These are phyloP conservation scores for Eucidaris tribuloides DNA, from an alignment of 35 echinoderm and acorn worm genomes.

Conservation along the genomic window DNA sequence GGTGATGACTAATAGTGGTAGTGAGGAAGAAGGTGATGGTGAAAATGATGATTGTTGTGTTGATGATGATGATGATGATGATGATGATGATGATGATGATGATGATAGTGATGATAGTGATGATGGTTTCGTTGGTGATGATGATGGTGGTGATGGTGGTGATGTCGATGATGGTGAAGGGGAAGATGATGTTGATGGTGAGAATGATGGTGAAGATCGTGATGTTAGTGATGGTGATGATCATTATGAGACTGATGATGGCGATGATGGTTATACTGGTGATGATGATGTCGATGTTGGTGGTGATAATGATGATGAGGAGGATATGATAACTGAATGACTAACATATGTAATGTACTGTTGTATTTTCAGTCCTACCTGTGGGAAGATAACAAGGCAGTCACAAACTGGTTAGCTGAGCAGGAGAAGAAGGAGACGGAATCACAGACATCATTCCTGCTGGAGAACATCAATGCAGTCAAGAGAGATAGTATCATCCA, in stretches of 20 bases:
- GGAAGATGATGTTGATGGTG: not conserved
- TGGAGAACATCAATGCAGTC: conserved; percentile 78
- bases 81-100: not conserved
- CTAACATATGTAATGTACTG: not conserved
- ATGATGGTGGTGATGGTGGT: not conserved
- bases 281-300: too few species aligned
- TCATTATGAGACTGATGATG: too few species aligned
- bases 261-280: too few species aligned
- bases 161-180: not conserved
- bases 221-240: not conserved
- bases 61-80: too few species aligned
- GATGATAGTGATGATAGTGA: not conserved
- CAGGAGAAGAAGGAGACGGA: conserved; percentile 66
- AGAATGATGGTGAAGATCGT: too few species aligned
- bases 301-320: too few species aligned
- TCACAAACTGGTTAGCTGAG: conserved; percentile 71
- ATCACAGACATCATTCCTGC: conserved; percentile 50
- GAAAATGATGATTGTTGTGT: too few species aligned
- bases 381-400: conserved; percentile 93
- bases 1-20: conserved; percentile 40
- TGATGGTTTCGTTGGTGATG: too few species aligned
- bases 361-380: conserved; percentile 59
- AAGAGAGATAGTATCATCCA: conserved; percentile 80
- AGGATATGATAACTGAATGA: too few species aligned
- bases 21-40: conserved; percentile 67